phyloP scores from a whole-genome alignment of 1,140 invertebrate genomes.

The Zaprionus capensis region DNA sequence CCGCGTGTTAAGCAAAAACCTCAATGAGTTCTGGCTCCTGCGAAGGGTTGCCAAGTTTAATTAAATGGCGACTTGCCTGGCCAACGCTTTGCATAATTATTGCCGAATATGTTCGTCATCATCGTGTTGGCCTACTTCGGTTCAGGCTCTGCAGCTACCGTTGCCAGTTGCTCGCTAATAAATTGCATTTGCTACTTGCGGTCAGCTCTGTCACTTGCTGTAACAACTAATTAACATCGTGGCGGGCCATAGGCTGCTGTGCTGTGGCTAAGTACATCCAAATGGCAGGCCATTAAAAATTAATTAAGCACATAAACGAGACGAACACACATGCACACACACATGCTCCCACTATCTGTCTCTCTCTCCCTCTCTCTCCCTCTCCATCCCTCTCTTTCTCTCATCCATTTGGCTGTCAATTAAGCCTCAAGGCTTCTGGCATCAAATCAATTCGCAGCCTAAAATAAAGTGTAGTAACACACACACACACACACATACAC shows the following conservation, averaged over 20 bases:
- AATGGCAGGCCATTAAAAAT: constrained; percentile 68
- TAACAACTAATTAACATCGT: constrained; percentile 62
- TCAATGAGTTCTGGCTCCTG: constrained; percentile 33
- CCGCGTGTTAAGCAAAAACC: constrained; percentile 51
- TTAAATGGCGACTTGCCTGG: constrained; percentile 48
- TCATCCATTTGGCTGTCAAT: constrained; percentile 29
- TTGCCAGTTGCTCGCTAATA: constrained; percentile 18
- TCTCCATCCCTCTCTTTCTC: not conserved
- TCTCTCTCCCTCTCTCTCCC: not conserved
- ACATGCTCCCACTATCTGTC: not conserved
- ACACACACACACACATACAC: not conserved
- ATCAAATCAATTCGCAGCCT: constrained; percentile 30
- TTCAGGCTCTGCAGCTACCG: not conserved
- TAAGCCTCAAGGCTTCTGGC: constrained; percentile 20
- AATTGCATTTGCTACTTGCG: constrained; percentile 43
- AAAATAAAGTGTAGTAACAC: constrained; percentile 10
- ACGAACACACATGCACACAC: constrained; percentile 5
- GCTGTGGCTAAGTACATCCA: constrained; percentile 18
- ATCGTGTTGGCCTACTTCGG: constrained; percentile 3
- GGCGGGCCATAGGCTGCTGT: not conserved
- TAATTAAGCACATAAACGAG: constrained; percentile 49
- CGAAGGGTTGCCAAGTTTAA: constrained; percentile 63
- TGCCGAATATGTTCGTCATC: constrained; percentile 31
- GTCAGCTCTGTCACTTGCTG: constrained; percentile 22
- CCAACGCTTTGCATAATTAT: constrained; percentile 54